phyloP scores from a whole-genome alignment of 2,888 invertebrate genomes.

The Gasteruption jaculator region DNA sequence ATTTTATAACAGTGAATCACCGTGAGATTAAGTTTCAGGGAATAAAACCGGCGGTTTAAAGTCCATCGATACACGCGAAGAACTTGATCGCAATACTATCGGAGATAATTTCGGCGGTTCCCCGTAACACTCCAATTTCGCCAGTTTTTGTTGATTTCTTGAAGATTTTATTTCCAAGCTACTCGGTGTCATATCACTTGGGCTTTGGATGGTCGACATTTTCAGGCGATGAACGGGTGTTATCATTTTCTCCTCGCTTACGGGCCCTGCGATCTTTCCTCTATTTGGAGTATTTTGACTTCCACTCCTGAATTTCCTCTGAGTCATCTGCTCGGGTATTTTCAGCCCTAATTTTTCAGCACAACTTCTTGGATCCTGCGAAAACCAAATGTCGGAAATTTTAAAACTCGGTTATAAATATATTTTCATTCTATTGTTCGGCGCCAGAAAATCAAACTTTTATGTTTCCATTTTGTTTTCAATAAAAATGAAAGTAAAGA shows the following conservation, averaged over 20 bases:
- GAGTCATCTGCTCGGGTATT: constrained; percentile 33
- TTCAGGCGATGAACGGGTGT: background rate
- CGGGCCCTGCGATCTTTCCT: constrained; percentile 6
- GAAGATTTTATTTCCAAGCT: constrained; percentile 19
- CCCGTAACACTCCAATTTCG: constrained; percentile 56
- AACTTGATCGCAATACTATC: constrained; percentile 51
- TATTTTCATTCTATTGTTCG: too few species aligned
- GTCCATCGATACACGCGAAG: constrained; percentile 46
- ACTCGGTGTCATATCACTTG: constrained; percentile 18
- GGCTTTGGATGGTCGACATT: constrained; percentile 7
- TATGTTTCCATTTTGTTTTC: too few species aligned
- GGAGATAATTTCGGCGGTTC: constrained; percentile 58
- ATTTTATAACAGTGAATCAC: too few species aligned
- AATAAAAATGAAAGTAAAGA: constrained; percentile 3
- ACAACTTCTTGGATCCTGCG: constrained; percentile 33
- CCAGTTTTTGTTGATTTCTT: constrained; percentile 47
- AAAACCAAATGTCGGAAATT: constrained; percentile 28
- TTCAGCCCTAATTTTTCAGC: constrained; percentile 32
- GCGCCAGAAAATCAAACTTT: too few species aligned
- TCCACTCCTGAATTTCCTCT: constrained; percentile 18
- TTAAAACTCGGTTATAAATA: too few species aligned
- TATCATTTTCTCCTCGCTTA: constrained; percentile 5
- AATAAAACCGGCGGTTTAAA: constrained; percentile 26
- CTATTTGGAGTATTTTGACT: constrained; percentile 14
- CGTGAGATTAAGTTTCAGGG: constrained; percentile 20